A percentile compares a stretch with the other conserved stretches of the same genome.
phyloP scores from a whole-genome alignment of 2,113 vertebrate genomes.

The Carassius gibelio region DNA sequence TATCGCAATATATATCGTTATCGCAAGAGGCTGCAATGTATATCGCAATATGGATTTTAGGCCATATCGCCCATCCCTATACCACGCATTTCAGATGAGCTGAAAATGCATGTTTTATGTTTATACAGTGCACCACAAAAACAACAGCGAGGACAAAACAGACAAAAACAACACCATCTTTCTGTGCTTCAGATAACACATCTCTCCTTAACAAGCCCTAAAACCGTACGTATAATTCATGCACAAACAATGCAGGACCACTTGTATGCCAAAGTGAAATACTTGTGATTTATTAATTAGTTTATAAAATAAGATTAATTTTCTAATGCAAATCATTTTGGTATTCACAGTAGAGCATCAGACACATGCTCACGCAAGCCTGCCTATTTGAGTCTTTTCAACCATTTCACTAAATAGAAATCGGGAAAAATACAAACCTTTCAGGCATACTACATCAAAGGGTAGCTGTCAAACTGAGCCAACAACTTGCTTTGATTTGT shows the following conservation, averaged over 20 bases:
- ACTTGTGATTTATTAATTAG: not conserved
- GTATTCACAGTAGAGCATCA: not conserved
- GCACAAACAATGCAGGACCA: not conserved
- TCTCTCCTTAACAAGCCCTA: not conserved
- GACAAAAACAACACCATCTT: no score
- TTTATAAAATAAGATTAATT: no score
- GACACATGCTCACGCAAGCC: not conserved
- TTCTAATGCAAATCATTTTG: not conserved
- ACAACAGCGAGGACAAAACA: no score
- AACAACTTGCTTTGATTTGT: slow-evolving; percentile 21
- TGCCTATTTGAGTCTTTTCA: not conserved
- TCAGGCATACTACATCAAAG: not conserved
- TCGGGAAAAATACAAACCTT: slow-evolving; percentile 16
- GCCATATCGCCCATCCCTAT: no score
- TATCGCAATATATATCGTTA: no score
- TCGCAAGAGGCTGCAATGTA: no score
- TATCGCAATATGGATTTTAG: no score
- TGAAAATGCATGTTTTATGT: not conserved
- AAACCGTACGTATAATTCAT: not conserved
- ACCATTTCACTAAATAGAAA: not conserved
- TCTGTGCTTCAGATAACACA: not conserved
- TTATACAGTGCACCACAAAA: no score
- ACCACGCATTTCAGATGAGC: not conserved
- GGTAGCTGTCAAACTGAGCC: not conserved
- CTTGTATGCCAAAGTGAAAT: not conserved